Base-by-base conservation (phyloP, 2,797 vertebrate genomes). In the Helicolenus hilgendorfi region DNA sequence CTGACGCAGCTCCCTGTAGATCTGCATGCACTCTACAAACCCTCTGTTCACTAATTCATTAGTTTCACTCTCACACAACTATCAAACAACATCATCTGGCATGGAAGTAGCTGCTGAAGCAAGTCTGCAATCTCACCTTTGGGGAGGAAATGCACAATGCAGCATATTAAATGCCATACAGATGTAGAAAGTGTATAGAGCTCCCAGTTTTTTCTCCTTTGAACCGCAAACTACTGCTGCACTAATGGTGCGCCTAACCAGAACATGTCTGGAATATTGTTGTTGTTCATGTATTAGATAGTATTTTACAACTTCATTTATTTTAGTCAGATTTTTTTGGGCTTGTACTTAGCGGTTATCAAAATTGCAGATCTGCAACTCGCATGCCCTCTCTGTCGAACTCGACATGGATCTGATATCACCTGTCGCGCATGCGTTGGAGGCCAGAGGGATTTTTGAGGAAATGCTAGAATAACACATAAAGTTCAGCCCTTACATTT, bases 41-140 rank as follows among this genome's bases (percentile, higher is more conserved):
- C 77, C 91, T 88, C 87, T 91, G 80, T 88, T 90, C 86, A 89
- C 91, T 91, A 91, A 92, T 94, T 94, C 94, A 95, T 95, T 94
- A 91, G 89, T 93, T 94, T 95, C 93, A 91, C 92, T 94, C 89
- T 89, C 84, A 72, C 92, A 92, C 88, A 89, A 85, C 89, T 87
- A 94, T 94, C 90, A 94, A 78, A 93, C 91, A 80, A 71, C 77
- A 89, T 96, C 81, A 92, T 93, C 84, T 90, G 83, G 80, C 78
- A 76, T 72, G 76, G 85, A 87, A 78, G 85, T 73, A 80, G 75
- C 89, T 77, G 83, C 80, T 83, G 79, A 85, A 88, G 87, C 72
- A 87, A 85, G 87, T 90, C 78, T 92, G 80, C 89, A 80, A 72
- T 79, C 83, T 92, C 80, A 91, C 92, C 90, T 92, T 91, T 87